Conservation (phyloP, 2,888 invertebrate genomes). For the Drosophila parthenogenetica region DNA sequence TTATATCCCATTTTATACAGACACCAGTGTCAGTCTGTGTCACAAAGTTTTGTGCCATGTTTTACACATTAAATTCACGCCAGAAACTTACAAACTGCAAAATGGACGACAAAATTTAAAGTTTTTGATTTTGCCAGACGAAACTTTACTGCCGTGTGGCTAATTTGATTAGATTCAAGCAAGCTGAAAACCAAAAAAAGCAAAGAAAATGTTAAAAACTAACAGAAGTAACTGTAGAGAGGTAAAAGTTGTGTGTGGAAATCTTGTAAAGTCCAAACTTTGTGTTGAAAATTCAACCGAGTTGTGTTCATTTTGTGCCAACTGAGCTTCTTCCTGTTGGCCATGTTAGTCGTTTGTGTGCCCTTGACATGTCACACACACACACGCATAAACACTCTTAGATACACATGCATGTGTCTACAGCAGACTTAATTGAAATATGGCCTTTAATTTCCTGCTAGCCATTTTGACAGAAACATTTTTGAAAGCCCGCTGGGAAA, state of each 20-base stretch:
- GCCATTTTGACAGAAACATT: slow-evolving; percentile 21
- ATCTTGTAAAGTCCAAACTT: slow-evolving; percentile 52
- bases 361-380: slow-evolving; percentile 30
- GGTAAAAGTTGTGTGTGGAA: slow-evolving; percentile 32
- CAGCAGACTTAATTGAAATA: slow-evolving; percentile 52
- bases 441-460: slow-evolving; percentile 50
- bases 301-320: slow-evolving; percentile 1
- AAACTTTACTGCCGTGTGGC: slow-evolving; percentile 44
- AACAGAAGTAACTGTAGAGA: background rate
- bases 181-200: slow-evolving; percentile 21
- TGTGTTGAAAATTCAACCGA: slow-evolving; percentile 12
- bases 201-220: background rate
- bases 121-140: slow-evolving; percentile 50
- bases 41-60: slow-evolving; percentile 30
- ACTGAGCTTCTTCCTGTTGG: slow-evolving; percentile 2
- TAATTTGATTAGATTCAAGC: slow-evolving; percentile 66
- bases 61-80: slow-evolving; percentile 30
- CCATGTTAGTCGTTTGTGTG: slow-evolving; percentile 26
- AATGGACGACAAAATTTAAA: slow-evolving; percentile 42
- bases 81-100: slow-evolving; percentile 36
- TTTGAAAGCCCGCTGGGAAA: slow-evolving; percentile 32
- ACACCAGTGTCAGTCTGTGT: slow-evolving; percentile 8
- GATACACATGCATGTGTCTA: slow-evolving; percentile 5
- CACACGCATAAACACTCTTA: slow-evolving; percentile 2
- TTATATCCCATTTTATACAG: background rate